Evolutionary conservation across 2,888 invertebrate species (phyloP).

Genomic region (Dryococelus australis): DNA sequence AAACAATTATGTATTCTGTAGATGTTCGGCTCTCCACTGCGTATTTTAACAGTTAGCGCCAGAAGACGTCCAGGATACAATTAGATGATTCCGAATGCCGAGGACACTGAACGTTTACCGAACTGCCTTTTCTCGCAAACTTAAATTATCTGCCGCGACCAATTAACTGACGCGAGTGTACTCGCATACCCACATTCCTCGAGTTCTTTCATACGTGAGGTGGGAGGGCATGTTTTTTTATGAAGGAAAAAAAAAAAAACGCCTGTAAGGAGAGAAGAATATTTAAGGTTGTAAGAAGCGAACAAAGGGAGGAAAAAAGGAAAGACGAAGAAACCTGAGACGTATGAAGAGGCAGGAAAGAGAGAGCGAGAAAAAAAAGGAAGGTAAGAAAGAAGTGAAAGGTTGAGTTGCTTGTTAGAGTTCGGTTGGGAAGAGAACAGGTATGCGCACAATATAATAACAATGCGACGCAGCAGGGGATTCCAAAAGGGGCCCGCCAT

Average conservation of each 20-base stretch:
- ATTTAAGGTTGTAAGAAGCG: conserved; percentile 27
- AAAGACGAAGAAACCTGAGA: conserved; percentile 23
- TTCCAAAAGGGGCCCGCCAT: background rate
- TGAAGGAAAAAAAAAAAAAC: background rate
- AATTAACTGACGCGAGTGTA: conserved; percentile 22
- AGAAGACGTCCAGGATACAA: too few species aligned
- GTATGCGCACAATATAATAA: conserved; percentile 41
- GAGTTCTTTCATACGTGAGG: conserved; percentile 31
- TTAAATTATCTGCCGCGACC: background rate
- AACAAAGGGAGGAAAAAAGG: conserved; percentile 3
- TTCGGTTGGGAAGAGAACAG: conserved; percentile 35
- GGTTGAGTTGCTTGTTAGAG: conserved; percentile 38
- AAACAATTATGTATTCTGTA: too few species aligned
- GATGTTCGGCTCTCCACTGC: too few species aligned
- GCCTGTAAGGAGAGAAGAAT: conserved; percentile 30
- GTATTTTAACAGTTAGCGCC: too few species aligned
- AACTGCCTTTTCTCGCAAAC: too few species aligned
- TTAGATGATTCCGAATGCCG: too few species aligned
- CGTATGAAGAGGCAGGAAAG: background rate
- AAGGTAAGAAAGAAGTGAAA: conserved; percentile 33
- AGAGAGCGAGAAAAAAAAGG: conserved; percentile 28
- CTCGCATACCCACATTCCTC: conserved; percentile 32
- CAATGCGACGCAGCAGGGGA: conserved; percentile 42
- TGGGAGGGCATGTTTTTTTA: background rate
- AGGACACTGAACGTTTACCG: too few species aligned